phyloP scores from a whole-genome alignment of 1,140 invertebrate species.

The Phthorimaea operculella region DNA sequence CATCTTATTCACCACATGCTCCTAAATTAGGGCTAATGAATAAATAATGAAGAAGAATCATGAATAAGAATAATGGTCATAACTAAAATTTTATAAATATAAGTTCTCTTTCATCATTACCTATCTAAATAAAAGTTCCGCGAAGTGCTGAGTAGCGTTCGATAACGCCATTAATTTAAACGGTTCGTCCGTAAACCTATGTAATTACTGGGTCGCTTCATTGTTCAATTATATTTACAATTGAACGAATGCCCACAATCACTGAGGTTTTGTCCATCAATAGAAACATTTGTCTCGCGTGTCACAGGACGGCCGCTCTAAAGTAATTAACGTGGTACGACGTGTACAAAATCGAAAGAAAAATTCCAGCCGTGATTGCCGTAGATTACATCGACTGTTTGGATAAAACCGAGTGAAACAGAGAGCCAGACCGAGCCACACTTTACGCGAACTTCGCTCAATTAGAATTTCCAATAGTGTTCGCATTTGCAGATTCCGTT shows the following conservation, averaged over 20 bases:
- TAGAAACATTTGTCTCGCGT: slow-evolving; percentile 38
- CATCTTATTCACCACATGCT: not conserved
- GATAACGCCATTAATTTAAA: slow-evolving; percentile 28
- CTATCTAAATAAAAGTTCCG: not conserved
- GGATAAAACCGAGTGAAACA: slow-evolving; percentile 8
- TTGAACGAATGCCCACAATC: slow-evolving; percentile 24
- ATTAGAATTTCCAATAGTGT: slow-evolving; percentile 31
- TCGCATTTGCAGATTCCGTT: slow-evolving; percentile 22
- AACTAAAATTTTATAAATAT: not conserved
- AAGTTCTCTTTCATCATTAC: not conserved
- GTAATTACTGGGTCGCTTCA: slow-evolving; percentile 27
- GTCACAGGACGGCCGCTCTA: slow-evolving; percentile 30
- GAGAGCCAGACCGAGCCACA: slow-evolving; percentile 7
- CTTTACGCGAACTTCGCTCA: slow-evolving; percentile 12
- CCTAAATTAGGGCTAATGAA: not conserved
- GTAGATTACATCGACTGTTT: slow-evolving; percentile 27
- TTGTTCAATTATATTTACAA: slow-evolving; percentile 37
- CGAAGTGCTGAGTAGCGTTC: slow-evolving; percentile 16
- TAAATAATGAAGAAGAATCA: no score
- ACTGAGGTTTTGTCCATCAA: slow-evolving; percentile 19
- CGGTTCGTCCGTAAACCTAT: slow-evolving; percentile 18
- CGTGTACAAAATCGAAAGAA: slow-evolving; percentile 32
- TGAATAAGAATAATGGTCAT: no score
- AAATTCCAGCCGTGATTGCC: slow-evolving; percentile 15
- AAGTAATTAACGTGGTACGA: slow-evolving; percentile 43